phyloP scores from a whole-genome alignment of 2,113 vertebrate genomes.

The Leptobrachium leishanense region DNA sequence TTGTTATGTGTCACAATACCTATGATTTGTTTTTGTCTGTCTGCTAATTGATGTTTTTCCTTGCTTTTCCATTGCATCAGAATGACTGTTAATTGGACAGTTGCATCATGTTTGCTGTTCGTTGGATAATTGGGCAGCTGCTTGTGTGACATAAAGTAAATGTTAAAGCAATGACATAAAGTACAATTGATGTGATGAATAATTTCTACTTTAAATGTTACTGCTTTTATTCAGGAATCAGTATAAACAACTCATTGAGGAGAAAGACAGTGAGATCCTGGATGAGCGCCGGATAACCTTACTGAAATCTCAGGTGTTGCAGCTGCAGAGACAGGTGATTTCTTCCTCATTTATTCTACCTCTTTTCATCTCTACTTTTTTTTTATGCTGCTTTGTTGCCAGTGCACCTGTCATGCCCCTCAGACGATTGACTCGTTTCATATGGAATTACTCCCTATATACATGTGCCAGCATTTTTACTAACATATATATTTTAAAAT shows the following conservation, averaged over 20 bases:
- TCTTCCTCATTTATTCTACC: background rate
- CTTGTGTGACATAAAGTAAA: background rate
- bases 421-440: too few relatives aligned
- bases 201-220: background rate
- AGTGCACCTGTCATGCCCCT: too few relatives aligned
- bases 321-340: conserved; percentile 60
- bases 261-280: conserved; percentile 62
- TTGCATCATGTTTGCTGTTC: background rate
- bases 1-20: background rate
- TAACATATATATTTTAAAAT: too few relatives aligned
- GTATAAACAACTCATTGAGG: conserved; percentile 59
- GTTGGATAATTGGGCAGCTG: background rate
- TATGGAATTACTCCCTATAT: too few relatives aligned
- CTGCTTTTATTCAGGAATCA: conserved; percentile 56
- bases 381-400: too few relatives aligned
- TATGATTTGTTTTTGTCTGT: background rate
- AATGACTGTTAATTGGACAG: background rate
- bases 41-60: background rate
- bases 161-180: background rate
- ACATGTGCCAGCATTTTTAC: too few relatives aligned
- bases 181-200: background rate
- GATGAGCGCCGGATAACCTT: conserved; percentile 63
- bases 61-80: background rate
- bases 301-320: conserved; percentile 59
- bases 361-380: too few relatives aligned